Evolutionary conservation across 2,797 vertebrate species (phyloP).

Genomic region (Acrocephalus scirpaceus): DNA sequence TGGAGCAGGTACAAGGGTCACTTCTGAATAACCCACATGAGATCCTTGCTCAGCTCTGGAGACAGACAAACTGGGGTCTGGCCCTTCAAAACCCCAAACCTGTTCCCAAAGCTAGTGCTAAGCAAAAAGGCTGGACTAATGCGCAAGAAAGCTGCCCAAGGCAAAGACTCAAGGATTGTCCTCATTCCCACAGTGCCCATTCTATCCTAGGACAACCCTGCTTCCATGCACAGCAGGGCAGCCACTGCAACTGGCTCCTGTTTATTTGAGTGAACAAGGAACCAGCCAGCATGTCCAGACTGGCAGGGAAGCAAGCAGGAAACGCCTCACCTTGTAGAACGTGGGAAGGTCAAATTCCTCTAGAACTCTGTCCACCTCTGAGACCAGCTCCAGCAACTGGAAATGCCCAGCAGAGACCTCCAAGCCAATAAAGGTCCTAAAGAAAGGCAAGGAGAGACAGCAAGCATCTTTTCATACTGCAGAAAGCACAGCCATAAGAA

Average conservation of each 20-base stretch:
- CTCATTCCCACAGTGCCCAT: background rate
- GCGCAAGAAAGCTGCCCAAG: background rate
- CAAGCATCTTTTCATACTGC: background rate
- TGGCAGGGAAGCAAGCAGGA: background rate
- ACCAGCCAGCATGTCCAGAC: background rate
- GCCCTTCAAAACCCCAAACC: background rate
- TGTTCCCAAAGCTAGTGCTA: background rate
- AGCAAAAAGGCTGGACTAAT: background rate
- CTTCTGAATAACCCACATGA: background rate
- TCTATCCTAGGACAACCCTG: background rate
- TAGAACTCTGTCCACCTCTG: slow-evolving; percentile 84
- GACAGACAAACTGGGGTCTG: background rate
- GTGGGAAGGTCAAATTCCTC: slow-evolving; percentile 85
- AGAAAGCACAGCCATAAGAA: background rate
- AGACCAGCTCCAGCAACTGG: slow-evolving; percentile 83
- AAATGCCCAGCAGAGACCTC: slow-evolving; percentile 81
- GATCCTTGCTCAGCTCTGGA: background rate
- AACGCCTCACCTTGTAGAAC: slow-evolving; percentile 84
- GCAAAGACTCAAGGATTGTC: background rate
- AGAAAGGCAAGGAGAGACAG: background rate
- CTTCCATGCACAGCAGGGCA: background rate
- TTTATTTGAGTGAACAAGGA: background rate
- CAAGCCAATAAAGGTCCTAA: slow-evolving; percentile 85
- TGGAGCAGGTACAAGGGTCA: background rate
- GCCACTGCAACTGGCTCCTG: background rate